Conservation (phyloP, 2,797 vertebrate species). For the Lepidocolaptes lacrymiger region DNA sequence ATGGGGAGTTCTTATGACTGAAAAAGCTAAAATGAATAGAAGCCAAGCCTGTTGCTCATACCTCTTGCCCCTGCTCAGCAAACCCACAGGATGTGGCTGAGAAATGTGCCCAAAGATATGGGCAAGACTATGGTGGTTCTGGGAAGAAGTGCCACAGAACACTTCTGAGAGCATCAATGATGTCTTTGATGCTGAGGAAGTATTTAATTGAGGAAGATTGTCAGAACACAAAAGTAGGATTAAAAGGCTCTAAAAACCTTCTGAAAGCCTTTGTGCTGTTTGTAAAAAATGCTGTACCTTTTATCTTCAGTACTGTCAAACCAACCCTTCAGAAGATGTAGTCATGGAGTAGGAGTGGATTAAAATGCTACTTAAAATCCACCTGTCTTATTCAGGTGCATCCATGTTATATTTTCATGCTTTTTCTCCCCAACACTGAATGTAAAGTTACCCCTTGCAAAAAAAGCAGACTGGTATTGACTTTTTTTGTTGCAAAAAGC, state of each 20-base stretch:
- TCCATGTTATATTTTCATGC: background rate
- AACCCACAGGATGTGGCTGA: background rate
- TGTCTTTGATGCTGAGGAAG: background rate
- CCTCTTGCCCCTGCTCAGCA: background rate
- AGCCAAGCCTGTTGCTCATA: background rate
- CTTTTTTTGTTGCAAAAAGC: background rate
- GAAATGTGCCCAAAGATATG: background rate
- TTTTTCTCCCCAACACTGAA: background rate
- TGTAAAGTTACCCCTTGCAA: background rate
- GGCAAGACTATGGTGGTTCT: background rate
- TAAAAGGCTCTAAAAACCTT: constrained; percentile 7
- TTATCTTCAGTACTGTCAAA: background rate
- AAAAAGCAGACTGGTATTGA: background rate
- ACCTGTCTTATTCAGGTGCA: background rate
- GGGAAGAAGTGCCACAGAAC: background rate
- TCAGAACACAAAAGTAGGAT: constrained; percentile 9
- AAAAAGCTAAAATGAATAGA: background rate
- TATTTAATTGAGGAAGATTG: background rate
- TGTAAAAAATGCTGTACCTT: background rate
- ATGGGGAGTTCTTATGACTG: background rate
- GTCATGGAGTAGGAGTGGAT: background rate
- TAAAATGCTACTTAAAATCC: background rate
- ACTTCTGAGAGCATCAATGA: background rate
- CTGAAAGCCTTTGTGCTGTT: background rate
- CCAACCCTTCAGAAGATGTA: background rate